These are phyloP conservation scores for Mystacides longicornis DNA, from an alignment of 2,888 invertebrate genomes.

Conservation along the genomic window DNA sequence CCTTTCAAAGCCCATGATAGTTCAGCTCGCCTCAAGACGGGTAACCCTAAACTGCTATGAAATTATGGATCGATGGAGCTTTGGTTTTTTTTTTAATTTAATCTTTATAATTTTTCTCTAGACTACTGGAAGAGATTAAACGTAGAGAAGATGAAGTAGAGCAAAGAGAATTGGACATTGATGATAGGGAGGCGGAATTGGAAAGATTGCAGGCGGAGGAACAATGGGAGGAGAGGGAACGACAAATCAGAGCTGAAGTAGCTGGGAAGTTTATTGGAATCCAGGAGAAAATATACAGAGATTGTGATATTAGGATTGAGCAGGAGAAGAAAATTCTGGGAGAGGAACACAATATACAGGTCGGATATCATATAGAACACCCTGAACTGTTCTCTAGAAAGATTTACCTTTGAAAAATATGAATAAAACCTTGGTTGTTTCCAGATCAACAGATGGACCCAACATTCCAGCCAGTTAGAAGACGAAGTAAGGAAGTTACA, in stretches of 20 bases:
- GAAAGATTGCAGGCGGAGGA: background rate
- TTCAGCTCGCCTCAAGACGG: too few species aligned
- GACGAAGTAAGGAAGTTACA: background rate
- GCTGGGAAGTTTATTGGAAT: conserved; percentile 15
- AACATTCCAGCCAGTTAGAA: background rate
- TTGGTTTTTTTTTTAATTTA: too few species aligned
- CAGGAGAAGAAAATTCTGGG: conserved; percentile 1
- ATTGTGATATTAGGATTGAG: conserved; percentile 3
- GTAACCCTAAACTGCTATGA: too few species aligned
- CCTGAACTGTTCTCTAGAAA: too few species aligned
- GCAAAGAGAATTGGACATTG: background rate
- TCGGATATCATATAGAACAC: background rate
- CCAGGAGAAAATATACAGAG: conserved; percentile 8
- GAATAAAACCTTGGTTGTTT: background rate
- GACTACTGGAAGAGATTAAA: conserved; percentile 1
- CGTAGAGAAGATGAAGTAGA: background rate
- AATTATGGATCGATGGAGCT: too few species aligned
- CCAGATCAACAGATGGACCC: background rate
- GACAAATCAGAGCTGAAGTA: conserved; percentile 13
- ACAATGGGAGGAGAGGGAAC: conserved; percentile 11
- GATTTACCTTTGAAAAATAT: too few species aligned
- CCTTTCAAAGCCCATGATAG: too few species aligned
- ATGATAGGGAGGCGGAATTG: conserved; percentile 4
- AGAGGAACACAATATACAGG: conserved; percentile 7
- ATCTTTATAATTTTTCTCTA: too few species aligned